These are phyloP conservation scores for Cephus runcator DNA, from an alignment of 2,888 invertebrate genomes.

Conservation along the genomic window DNA sequence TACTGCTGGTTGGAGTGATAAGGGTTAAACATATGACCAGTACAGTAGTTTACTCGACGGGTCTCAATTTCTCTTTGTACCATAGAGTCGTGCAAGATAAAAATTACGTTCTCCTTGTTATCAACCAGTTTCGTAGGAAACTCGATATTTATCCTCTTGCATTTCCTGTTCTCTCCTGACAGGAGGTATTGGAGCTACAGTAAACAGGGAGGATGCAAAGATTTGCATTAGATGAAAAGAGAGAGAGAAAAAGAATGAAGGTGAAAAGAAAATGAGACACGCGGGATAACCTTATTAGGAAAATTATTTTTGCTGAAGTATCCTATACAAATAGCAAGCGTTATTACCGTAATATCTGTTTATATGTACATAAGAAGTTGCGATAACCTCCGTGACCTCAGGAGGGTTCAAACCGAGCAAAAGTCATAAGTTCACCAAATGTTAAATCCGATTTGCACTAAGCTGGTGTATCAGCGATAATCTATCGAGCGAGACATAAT, in stretches of 20 bases:
- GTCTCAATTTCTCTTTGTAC: too few relatives aligned
- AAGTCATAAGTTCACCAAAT: conserved; percentile 46
- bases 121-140: background rate
- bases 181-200: background rate
- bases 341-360: conserved; percentile 55
- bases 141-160: background rate
- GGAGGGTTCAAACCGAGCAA: conserved; percentile 43
- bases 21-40: background rate
- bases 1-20: too few relatives aligned
- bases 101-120: background rate
- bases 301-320: conserved; percentile 17
- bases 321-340: conserved; percentile 34
- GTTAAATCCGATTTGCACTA: conserved; percentile 46
- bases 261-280: conserved; percentile 4
- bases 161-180: background rate
- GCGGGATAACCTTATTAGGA: background rate
- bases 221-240: background rate
- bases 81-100: background rate
- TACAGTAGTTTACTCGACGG: background rate
- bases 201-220: background rate
- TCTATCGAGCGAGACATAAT: conserved; percentile 36
- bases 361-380: conserved; percentile 52
- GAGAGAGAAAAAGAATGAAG: background rate
- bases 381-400: conserved; percentile 37
- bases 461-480: conserved; percentile 31